Evolutionary conservation across 2,113 vertebrate genomes (phyloP).

Genomic region (Hemicordylus capensis): DNA sequence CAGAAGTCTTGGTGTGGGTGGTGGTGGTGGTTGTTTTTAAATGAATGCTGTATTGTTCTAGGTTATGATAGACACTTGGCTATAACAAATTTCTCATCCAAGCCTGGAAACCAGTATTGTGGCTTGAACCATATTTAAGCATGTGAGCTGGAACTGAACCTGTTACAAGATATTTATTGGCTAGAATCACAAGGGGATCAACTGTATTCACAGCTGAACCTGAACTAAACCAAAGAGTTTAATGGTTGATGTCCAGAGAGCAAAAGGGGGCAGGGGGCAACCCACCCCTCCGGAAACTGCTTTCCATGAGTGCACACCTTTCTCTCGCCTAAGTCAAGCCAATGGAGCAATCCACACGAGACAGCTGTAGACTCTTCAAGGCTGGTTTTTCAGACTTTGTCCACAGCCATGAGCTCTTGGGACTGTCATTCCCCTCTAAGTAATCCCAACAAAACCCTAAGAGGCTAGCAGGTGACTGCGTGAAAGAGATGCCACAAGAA

Average conservation of each 20-base stretch:
- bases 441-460: background rate
- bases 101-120: background rate
- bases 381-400: too few relatives aligned
- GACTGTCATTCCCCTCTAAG: background rate
- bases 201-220: background rate
- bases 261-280: too few relatives aligned
- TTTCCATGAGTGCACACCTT: too few relatives aligned
- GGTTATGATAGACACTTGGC: background rate
- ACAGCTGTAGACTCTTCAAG: too few relatives aligned
- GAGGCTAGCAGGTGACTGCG: background rate
- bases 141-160: background rate
- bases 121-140: background rate
- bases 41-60: background rate
- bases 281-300: too few relatives aligned
- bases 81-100: background rate
- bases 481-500: background rate
- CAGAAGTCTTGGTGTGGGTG: background rate
- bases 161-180: background rate
- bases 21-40: background rate
- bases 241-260: background rate
- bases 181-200: background rate
- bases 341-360: too few relatives aligned
- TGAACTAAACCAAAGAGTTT: background rate
- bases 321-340: too few relatives aligned
- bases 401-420: background rate